Evolutionary conservation across 2,113 vertebrate species (phyloP).

Genomic region (Ochotona princeps): DNA sequence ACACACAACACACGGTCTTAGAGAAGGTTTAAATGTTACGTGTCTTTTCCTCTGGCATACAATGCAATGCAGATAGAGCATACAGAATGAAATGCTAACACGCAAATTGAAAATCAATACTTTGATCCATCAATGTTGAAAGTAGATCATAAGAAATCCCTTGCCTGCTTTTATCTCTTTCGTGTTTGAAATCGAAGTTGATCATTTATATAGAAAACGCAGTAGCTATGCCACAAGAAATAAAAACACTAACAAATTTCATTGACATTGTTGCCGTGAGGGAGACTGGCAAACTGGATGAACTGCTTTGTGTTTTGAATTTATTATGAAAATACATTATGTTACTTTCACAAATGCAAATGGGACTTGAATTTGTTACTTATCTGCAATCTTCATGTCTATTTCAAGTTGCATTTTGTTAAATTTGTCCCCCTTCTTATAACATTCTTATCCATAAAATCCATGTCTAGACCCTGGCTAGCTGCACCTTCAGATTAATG

Average conservation of each 20-base stretch:
- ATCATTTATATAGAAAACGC: background rate
- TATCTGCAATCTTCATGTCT: slow-evolving; percentile 52
- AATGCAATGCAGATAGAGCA: background rate
- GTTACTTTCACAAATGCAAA: slow-evolving; percentile 28
- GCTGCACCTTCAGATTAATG: slow-evolving; percentile 74
- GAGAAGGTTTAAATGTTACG: background rate
- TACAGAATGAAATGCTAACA: background rate
- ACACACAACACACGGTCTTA: background rate
- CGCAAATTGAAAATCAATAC: slow-evolving; percentile 13
- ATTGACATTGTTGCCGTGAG: background rate
- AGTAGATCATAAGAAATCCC: background rate
- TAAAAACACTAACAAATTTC: slow-evolving; percentile 7
- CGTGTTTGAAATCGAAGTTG: slow-evolving; percentile 21
- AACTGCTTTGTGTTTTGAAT: background rate
- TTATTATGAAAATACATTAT: slow-evolving; percentile 55
- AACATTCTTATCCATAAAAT: slow-evolving; percentile 59
- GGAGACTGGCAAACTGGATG: background rate
- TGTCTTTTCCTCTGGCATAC: background rate
- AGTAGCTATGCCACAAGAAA: background rate
- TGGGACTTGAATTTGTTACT: slow-evolving; percentile 44
- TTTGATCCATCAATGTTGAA: background rate
- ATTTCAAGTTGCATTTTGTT: slow-evolving; percentile 19
- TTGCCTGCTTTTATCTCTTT: background rate
- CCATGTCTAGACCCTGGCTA: slow-evolving; percentile 67
- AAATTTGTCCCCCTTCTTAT: slow-evolving; percentile 32